phyloP scores from a whole-genome alignment of 30 jellyfish, hydroid and myxozoan genomes.

The Hydra vulgaris region DNA sequence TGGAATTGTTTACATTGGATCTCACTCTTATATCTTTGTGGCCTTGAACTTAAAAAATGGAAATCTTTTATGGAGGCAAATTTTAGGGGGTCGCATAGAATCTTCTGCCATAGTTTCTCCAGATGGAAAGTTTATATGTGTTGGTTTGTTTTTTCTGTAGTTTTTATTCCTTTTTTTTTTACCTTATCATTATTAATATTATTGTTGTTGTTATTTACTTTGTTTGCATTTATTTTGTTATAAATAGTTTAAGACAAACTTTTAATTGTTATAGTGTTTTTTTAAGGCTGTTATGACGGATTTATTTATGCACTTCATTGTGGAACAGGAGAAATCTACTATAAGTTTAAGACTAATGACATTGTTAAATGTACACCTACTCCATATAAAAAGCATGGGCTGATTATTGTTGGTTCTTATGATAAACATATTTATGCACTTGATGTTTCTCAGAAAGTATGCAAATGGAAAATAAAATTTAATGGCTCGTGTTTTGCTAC shows the following conservation, averaged over 20 bases:
- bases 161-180: neutral
- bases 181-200: no score
- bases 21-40: slow-evolving; percentile 50
- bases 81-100: slow-evolving; percentile 66
- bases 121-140: slow-evolving; percentile 42
- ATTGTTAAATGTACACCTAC: slow-evolving; percentile 58
- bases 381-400: slow-evolving; percentile 22
- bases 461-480: slow-evolving; percentile 34
- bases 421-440: slow-evolving; percentile 51
- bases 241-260: no score
- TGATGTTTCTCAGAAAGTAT: slow-evolving; percentile 12
- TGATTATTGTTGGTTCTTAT: slow-evolving; percentile 55
- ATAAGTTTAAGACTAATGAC: slow-evolving; percentile 54
- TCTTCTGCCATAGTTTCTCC: slow-evolving; percentile 62
- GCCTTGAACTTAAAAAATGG: slow-evolving; percentile 45
- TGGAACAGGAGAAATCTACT: slow-evolving; percentile 29
- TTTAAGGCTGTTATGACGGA: slow-evolving; percentile 69
- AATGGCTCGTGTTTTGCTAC: slow-evolving; percentile 60
- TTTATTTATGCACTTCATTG: slow-evolving; percentile 39
- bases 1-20: slow-evolving; percentile 62
- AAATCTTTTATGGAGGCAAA: slow-evolving; percentile 34
- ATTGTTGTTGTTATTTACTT: no score
- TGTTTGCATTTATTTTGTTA: no score
- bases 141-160: slow-evolving; percentile 44
- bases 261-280: no score